Base-by-base conservation (phyloP, 2,797 vertebrate species). In the Muscicapa striata region DNA sequence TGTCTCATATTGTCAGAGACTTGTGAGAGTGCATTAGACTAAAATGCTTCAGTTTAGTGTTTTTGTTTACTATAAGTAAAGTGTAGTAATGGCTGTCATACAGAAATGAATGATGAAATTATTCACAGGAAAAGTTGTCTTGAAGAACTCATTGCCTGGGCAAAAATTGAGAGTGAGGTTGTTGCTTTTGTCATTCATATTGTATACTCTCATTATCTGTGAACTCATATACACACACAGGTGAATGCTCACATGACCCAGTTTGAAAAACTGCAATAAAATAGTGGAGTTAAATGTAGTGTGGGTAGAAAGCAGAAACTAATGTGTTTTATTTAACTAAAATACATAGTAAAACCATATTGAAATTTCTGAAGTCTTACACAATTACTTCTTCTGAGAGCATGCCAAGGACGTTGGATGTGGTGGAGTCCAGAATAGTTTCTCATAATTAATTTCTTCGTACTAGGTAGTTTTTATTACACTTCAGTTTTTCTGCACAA, bases 151-250 rank as follows among this genome's bases (percentile, higher is more conserved):
- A 3, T 61, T 69, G 26, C 23, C 27, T 70, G n/a, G 10, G 9
- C 40, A 81, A 36, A 80, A 87, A 55, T 40, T n/a, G 34, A 43
- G 52, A 46, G 14, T 57, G 36, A 70, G 41, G 45, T 41, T 20
- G 27, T 45, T 58, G 20, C 23, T 83, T 76, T 89, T 49, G 18
- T 86, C 12, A 36, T 64, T 43, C 18, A 11, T 62, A 10, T 22
- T 51, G 14, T 43, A 19, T 51, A 20, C 13, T 24, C 4, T 55
- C 9, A 4, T 32, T 69, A 3, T 38, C 6, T 34, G 16, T 70
- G 57, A 77, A 26, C 30, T 59, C n/a, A 15, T 2, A 19, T 1
- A 34, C 9, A 12, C 8, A 32, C 9, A 23, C 2, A 7, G 0
- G 5, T 40, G 30, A 74, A 46, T 18, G 24, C 12, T 49, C 48